Conservation (phyloP, 1,140 invertebrate genomes). For the Neodiprion virginianus region DNA sequence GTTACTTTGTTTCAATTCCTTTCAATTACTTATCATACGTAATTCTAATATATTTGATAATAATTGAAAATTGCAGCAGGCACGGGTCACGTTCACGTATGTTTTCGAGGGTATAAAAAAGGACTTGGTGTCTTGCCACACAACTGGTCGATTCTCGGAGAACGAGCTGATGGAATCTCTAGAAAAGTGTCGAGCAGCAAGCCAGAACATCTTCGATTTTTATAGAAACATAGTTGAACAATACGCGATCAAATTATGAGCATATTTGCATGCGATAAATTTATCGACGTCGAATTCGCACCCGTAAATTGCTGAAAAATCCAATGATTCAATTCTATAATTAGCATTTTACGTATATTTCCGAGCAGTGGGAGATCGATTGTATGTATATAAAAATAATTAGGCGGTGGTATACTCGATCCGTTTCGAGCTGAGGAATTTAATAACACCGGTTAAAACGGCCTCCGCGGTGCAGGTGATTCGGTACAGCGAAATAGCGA, state of each 20-base stretch:
- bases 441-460: background rate
- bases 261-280: background rate
- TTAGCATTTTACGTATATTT: too few species aligned
- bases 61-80: conserved; percentile 41
- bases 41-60: too few species aligned
- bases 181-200: conserved; percentile 69
- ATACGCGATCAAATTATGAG: conserved; percentile 62
- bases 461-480: background rate
- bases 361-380: too few species aligned
- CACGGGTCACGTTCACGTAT: conserved; percentile 69
- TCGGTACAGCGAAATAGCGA: background rate
- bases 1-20: too few species aligned
- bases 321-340: too few species aligned
- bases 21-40: too few species aligned
- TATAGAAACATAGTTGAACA: conserved; percentile 70
- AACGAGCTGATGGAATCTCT: conserved; percentile 70
- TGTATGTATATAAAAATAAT: too few species aligned
- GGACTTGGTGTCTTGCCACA: conserved; percentile 70
- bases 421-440: background rate
- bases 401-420: too few species aligned
- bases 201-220: conserved; percentile 73
- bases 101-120: conserved; percentile 75
- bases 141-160: conserved; percentile 71
- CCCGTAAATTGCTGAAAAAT: too few species aligned
- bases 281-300: too few species aligned